Percentiles rank a stretch among this genome's conserved stretches.
Evolutionary conservation across 2,888 invertebrate genomes (phyloP).

Genomic region (Anoplius nigerrimus): DNA sequence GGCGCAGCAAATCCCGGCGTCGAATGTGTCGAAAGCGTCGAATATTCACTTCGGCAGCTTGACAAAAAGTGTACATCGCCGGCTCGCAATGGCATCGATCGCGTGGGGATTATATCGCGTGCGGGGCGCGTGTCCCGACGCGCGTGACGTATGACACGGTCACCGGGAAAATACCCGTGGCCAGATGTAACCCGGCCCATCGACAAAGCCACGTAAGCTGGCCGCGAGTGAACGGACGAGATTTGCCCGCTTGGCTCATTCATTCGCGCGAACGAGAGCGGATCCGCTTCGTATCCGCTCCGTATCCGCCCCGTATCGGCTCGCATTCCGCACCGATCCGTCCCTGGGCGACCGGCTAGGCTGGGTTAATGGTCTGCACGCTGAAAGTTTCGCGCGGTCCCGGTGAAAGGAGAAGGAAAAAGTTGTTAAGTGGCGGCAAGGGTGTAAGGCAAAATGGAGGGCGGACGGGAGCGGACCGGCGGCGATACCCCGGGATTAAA

Average conservation of each 20-base stretch:
- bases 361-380: constrained; percentile 41
- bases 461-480: constrained; percentile 17
- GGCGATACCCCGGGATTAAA: constrained; percentile 6
- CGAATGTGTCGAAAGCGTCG: neutral
- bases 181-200: no score
- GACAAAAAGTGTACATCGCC: no score
- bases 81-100: no score
- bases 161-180: no score
- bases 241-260: neutral
- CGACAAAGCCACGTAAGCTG: no score
- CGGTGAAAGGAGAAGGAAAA: constrained; percentile 19
- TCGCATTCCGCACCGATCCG: constrained; percentile 16
- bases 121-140: neutral
- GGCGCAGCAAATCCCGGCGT: neutral
- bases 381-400: constrained; percentile 1
- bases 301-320: no score
- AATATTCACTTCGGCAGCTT: no score
- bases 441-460: constrained; percentile 38
- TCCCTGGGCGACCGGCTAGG: constrained; percentile 24
- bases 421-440: constrained; percentile 43
- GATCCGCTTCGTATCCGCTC: no score
- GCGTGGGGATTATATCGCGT: no score
- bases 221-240: no score
- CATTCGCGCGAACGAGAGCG: no score
- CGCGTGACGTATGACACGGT: no score